phyloP scores from a whole-genome alignment of 1,140 invertebrate species.

The Bathynomus jamesi region DNA sequence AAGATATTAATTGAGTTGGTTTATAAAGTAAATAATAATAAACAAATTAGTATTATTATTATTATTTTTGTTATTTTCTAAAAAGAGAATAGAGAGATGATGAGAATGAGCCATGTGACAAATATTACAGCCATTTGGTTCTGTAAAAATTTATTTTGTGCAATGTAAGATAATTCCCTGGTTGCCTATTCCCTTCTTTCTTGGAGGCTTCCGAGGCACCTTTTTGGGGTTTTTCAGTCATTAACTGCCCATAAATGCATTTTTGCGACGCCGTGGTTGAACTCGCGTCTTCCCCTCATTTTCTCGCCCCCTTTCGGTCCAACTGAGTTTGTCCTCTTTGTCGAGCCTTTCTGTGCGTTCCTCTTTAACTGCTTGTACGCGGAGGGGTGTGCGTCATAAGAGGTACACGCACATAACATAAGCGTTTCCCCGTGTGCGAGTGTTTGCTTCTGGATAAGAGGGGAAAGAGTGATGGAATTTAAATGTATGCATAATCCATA shows the following conservation, averaged over 20 bases:
- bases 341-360: background rate
- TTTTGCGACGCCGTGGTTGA: background rate
- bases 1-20: no score
- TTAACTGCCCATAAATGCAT: slow-evolving; percentile 1
- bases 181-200: background rate
- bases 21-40: no score
- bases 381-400: no score
- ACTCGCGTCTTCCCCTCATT: background rate
- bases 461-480: background rate
- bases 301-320: background rate
- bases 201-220: background rate
- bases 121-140: no score
- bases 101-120: no score
- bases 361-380: background rate
- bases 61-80: no score
- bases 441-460: background rate
- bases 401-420: background rate
- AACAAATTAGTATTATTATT: no score
- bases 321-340: background rate
- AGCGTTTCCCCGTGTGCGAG: background rate
- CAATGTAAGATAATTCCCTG: no score
- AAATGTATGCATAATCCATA: background rate
- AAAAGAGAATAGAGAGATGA: no score
- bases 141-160: no score
- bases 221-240: background rate